phyloP scores from a whole-genome alignment of 2,113 vertebrate genomes.

The Phasianus colchicus region DNA sequence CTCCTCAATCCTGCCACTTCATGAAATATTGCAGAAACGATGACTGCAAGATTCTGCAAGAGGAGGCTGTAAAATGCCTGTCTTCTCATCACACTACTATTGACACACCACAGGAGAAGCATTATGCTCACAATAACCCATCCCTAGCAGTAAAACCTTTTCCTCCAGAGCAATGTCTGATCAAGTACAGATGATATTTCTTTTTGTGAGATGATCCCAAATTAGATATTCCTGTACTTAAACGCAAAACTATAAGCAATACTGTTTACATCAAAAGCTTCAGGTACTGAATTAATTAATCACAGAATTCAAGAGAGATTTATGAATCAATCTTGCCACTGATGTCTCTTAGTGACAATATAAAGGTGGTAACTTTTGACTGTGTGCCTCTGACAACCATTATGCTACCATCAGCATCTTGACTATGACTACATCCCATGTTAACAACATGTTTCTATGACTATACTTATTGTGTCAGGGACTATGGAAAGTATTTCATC shows the following conservation, averaged over 20 bases:
- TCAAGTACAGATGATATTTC: neutral
- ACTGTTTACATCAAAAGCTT: neutral
- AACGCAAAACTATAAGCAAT: neutral
- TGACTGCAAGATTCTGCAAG: neutral
- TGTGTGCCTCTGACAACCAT: neutral
- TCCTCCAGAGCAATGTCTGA: neutral
- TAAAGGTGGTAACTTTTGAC: neutral
- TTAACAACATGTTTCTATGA: neutral
- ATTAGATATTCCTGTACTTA: neutral
- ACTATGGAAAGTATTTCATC: neutral
- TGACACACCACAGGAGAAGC: neutral
- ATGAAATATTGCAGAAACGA: constrained; percentile 15
- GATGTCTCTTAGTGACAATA: rapidly evolving
- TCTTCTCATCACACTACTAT: neutral
- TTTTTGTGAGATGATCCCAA: neutral
- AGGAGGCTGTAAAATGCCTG: neutral
- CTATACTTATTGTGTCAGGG: neutral
- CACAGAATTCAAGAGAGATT: neutral
- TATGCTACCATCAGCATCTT: neutral
- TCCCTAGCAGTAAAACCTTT: neutral
- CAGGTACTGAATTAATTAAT: neutral
- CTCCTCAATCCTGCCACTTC: neutral
- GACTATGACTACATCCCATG: neutral
- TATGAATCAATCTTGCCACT: neutral
- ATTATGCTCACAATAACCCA: neutral